Percentiles rank a stretch among this genome's conserved stretches.
phyloP scores from a whole-genome alignment of 2,888 invertebrate genomes.

The Ophion ventricosus region DNA sequence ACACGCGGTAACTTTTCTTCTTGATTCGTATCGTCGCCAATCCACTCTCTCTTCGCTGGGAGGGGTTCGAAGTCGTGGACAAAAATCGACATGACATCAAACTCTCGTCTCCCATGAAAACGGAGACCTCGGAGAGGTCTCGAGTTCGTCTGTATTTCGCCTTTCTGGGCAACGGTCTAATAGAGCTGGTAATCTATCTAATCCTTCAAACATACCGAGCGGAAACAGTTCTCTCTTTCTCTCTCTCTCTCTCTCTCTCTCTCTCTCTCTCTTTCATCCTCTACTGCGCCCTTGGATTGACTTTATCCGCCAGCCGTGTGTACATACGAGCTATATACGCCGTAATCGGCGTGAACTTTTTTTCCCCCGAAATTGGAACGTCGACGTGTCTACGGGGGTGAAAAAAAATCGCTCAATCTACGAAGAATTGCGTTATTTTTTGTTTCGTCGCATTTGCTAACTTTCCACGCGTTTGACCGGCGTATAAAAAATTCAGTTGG shows the following conservation, averaged over 20 bases:
- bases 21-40: conserved; percentile 36
- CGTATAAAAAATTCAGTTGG: conserved; percentile 66
- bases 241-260: conserved; percentile 60
- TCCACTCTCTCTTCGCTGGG: conserved; percentile 43
- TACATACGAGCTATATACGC: conserved; percentile 66
- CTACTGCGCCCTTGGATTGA: conserved; percentile 39
- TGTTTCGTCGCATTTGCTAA: conserved; percentile 29
- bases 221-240: conserved; percentile 74
- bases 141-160: conserved; percentile 49
- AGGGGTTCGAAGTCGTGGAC: conserved; percentile 12
- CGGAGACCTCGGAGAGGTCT: conserved; percentile 43
- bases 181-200: conserved; percentile 80
- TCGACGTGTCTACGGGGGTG: conserved; percentile 53
- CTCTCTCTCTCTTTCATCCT: conserved; percentile 59
- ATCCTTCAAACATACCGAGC: conserved; percentile 79
- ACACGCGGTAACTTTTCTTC: conserved; percentile 48
- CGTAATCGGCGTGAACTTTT: conserved; percentile 74
- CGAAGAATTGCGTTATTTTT: conserved; percentile 63
- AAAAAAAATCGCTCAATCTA: conserved; percentile 63
- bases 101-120: conserved; percentile 35
- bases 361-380: conserved; percentile 67
- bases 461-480: conserved; percentile 43
- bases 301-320: conserved; percentile 26
- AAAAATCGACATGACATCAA: conserved; percentile 46
- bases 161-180: conserved; percentile 68